Evolutionary conservation across 2,797 vertebrate genomes (phyloP).

Genomic region (Oreochromis mossambicus): DNA sequence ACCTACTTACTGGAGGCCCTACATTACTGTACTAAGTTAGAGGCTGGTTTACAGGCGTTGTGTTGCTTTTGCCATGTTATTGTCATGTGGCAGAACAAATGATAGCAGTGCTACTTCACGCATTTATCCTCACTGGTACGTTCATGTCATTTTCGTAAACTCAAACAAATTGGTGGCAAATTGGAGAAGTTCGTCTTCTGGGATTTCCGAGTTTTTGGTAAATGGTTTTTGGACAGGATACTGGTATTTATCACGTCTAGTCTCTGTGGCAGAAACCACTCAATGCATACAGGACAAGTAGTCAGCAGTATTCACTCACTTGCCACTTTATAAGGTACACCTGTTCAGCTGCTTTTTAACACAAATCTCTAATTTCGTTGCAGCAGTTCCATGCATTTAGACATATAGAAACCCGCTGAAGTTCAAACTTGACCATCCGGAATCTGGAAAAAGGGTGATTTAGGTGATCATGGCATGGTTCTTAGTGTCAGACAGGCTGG

Average conservation of each 20-base stretch:
- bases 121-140: background rate
- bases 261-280: background rate
- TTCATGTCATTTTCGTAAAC: background rate
- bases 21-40: background rate
- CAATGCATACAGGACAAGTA: background rate
- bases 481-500: background rate
- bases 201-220: background rate
- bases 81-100: background rate
- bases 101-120: background rate
- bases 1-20: background rate
- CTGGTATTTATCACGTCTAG: background rate
- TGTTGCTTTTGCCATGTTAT: background rate
- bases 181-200: background rate
- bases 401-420: background rate
- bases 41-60: background rate
- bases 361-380: background rate
- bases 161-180: background rate
- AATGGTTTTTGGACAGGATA: background rate
- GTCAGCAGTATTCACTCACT: background rate
- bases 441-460: background rate
- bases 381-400: background rate
- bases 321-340: background rate
- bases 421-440: background rate
- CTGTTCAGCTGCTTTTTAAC: background rate
- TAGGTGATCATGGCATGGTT: background rate